A percentile compares a stretch with the other conserved stretches of the same genome.
phyloP scores from a whole-genome alignment of 37 sponge, comb jelly and placozoan genomes.

The Ianthella basta region DNA sequence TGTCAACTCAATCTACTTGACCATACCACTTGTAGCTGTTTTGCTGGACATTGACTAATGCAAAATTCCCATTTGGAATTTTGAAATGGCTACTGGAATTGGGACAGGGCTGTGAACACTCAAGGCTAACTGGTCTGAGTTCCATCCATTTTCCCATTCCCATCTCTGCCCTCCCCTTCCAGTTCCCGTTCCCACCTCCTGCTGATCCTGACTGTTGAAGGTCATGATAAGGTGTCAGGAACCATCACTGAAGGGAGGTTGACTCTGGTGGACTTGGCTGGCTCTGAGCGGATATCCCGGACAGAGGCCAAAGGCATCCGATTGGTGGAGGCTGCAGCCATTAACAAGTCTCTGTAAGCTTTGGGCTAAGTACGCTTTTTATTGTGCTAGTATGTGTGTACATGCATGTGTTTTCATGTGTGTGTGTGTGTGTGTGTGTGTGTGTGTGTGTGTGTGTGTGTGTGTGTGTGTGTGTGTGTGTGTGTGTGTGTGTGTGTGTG shows the following conservation, averaged over 20 bases:
- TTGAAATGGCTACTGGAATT: too few relatives aligned
- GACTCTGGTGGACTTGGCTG: constrained; percentile 83
- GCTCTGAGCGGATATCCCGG: constrained; percentile 86
- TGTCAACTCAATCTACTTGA: too few relatives aligned
- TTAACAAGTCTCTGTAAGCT: constrained; percentile 79
- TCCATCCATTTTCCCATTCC: background rate
- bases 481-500: too few relatives aligned
- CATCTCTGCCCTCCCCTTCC: background rate
- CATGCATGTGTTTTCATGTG: too few relatives aligned
- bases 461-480: constrained; percentile 22
- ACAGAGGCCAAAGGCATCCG: constrained; percentile 76
- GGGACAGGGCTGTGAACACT: too few relatives aligned
- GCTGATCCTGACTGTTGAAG: constrained; percentile 61
- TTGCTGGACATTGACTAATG: too few relatives aligned
- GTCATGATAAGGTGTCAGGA: constrained; percentile 58
- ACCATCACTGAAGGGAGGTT: constrained; percentile 62
- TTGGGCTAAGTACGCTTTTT: constrained; percentile 80
- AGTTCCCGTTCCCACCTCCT: constrained; percentile 86
- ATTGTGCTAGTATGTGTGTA: too few relatives aligned
- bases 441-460: constrained; percentile 19
- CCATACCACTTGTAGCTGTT: too few relatives aligned
- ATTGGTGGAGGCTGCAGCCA: constrained; percentile 86
- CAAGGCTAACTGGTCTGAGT: too few relatives aligned
- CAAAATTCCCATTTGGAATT: too few relatives aligned
- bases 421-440: too few relatives aligned